phyloP scores from a whole-genome alignment of 2,888 invertebrate genomes.

The Nebria salina region DNA sequence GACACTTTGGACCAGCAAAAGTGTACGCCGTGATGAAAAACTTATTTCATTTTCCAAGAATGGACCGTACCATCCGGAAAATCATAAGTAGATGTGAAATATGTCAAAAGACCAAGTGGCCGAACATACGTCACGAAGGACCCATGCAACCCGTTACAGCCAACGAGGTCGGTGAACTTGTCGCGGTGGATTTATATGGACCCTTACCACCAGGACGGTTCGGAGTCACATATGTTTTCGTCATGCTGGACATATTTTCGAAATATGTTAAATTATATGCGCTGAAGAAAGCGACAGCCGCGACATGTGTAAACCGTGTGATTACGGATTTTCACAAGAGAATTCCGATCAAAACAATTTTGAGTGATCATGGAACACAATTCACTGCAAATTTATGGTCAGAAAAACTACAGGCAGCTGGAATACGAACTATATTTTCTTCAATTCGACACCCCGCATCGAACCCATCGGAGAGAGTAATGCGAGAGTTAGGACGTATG shows the following conservation, averaged over 20 bases:
- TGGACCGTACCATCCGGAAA: slow-evolving; percentile 24
- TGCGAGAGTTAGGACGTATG: slow-evolving; percentile 38
- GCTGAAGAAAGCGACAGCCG: slow-evolving; percentile 29
- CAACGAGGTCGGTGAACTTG: slow-evolving; percentile 7
- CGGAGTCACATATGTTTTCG: slow-evolving; percentile 22
- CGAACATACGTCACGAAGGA: slow-evolving; percentile 4
- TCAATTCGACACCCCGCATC: slow-evolving; percentile 37
- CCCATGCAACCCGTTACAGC: slow-evolving; percentile 7
- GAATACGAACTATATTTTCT: slow-evolving; percentile 25
- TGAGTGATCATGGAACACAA: slow-evolving; percentile 44
- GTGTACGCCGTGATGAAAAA: neutral
- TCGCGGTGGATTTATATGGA: slow-evolving; percentile 28
- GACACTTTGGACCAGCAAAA: slow-evolving; percentile 12
- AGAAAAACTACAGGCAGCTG: slow-evolving; percentile 3
- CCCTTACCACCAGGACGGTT: slow-evolving; percentile 18
- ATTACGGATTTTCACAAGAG: no score
- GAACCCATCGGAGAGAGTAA: slow-evolving; percentile 41
- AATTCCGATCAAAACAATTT: slow-evolving; percentile 6
- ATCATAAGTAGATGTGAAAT: slow-evolving; percentile 22
- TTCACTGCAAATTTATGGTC: slow-evolving; percentile 34
- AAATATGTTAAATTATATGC: slow-evolving; percentile 29
- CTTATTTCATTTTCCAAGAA: neutral
- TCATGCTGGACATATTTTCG: slow-evolving; percentile 18
- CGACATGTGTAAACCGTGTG: slow-evolving; percentile 14
- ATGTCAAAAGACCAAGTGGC: slow-evolving; percentile 35